A percentile compares a stretch with the other conserved stretches of the same genome.
Evolutionary conservation across 1,140 invertebrate species (phyloP).

Genomic region (Hypothenemus hampei): DNA sequence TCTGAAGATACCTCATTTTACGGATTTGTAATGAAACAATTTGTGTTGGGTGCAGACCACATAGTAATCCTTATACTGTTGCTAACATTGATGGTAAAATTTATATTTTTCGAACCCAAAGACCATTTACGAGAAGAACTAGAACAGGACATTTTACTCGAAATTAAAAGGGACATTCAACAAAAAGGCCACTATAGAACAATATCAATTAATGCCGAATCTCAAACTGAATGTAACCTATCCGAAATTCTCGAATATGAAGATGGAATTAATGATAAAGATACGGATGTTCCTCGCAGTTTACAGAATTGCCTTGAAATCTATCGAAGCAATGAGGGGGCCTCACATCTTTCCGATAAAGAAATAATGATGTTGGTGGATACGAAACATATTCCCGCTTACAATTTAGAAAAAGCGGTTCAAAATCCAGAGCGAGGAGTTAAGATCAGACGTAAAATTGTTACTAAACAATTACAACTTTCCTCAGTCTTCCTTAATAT

Average conservation of each 20-base stretch:
- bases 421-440: conserved; percentile 79
- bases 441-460: conserved; percentile 63
- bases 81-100: conserved; percentile 78
- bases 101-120: conserved; percentile 84
- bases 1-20: conserved; percentile 42
- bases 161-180: conserved; percentile 12
- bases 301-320: conserved; percentile 75
- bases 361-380: conserved; percentile 79
- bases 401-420: conserved; percentile 80
- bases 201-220: conserved; percentile 27
- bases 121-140: conserved; percentile 51
- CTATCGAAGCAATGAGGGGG: conserved; percentile 63
- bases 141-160: conserved; percentile 13
- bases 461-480: conserved; percentile 45
- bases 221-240: conserved; percentile 26
- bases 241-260: conserved; percentile 20
- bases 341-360: conserved; percentile 65
- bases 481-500: conserved; percentile 57
- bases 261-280: conserved; percentile 24
- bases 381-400: conserved; percentile 67
- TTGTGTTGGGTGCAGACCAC: conserved; percentile 76
- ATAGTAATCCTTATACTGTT: conserved; percentile 82
- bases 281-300: conserved; percentile 48
- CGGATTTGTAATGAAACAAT: conserved; percentile 45
- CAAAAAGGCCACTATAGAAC: conserved; percentile 20